These are phyloP conservation scores for Malacoctenus gilli DNA, from an alignment of 2,797 vertebrate genomes.

Conservation along the genomic window DNA sequence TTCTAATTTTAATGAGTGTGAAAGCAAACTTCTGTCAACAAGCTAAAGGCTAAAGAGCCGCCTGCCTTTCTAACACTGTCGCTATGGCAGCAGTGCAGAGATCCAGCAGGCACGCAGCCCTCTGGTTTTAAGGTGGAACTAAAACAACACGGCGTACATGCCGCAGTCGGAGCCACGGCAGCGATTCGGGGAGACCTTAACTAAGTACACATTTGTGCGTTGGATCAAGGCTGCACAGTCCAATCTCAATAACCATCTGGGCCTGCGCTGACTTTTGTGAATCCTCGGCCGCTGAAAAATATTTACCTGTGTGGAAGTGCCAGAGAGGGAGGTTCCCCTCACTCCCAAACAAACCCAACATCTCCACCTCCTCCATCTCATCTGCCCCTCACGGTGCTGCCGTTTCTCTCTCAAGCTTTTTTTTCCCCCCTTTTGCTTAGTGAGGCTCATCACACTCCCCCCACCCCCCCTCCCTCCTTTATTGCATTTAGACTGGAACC, in stretches of 20 bases:
- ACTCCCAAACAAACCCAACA: conserved; percentile 51
- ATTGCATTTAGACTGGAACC: conserved; percentile 61
- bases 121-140: conserved; percentile 54
- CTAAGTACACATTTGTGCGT: conserved; percentile 48
- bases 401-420: conserved; percentile 48
- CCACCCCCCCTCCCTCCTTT: conserved; percentile 48
- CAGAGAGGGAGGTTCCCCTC: conserved; percentile 41
- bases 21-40: conserved; percentile 33
- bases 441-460: conserved; percentile 54
- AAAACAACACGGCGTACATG: conserved; percentile 29
- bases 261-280: conserved; percentile 29
- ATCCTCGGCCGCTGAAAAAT: conserved; percentile 19
- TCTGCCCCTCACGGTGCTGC: conserved; percentile 20
- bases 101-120: conserved; percentile 35
- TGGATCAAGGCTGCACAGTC: conserved; percentile 45
- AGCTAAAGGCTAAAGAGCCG: conserved; percentile 45
- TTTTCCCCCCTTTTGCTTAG: conserved; percentile 37
- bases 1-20: too few relatives aligned
- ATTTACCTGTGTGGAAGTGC: conserved; percentile 33
- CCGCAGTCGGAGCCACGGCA: conserved; percentile 9
- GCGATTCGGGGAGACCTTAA: conserved; percentile 47
- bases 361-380: conserved; percentile 24
- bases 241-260: conserved; percentile 52
- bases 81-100: conserved; percentile 67
- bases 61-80: conserved; percentile 47